A percentile compares a stretch with the other conserved stretches of the same genome.
phyloP scores from a whole-genome alignment of 2,113 vertebrate genomes.

The Erinaceus europaeus region DNA sequence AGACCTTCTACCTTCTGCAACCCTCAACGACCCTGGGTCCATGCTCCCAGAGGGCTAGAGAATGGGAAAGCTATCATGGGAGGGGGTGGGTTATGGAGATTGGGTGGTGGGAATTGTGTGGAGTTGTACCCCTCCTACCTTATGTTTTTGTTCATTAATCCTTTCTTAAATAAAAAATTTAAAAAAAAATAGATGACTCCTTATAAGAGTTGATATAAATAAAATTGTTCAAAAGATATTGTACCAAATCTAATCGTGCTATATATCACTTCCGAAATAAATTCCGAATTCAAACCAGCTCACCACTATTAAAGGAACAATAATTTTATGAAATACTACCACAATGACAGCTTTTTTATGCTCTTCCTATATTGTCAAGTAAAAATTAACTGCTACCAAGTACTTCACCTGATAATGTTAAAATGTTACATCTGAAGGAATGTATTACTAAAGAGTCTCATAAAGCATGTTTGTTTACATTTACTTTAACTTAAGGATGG shows the following conservation, averaged over 20 bases:
- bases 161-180: no score
- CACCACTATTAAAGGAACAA: background rate
- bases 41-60: no score
- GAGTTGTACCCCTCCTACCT: no score
- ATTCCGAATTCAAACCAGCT: background rate
- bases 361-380: background rate
- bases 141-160: no score
- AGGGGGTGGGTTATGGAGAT: no score
- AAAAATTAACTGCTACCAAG: constrained; percentile 22
- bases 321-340: background rate
- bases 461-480: background rate
- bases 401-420: background rate
- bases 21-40: no score
- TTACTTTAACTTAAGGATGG: background rate
- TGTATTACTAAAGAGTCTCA: background rate
- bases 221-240: background rate
- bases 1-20: no score
- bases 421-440: background rate
- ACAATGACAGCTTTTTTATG: background rate
- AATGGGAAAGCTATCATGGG: no score
- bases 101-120: no score
- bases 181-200: background rate
- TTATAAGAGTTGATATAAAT: background rate
- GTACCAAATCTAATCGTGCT: background rate
- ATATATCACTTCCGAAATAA: constrained; percentile 2